phyloP scores from a whole-genome alignment of 2,888 invertebrate genomes.

The Unio pictorum region DNA sequence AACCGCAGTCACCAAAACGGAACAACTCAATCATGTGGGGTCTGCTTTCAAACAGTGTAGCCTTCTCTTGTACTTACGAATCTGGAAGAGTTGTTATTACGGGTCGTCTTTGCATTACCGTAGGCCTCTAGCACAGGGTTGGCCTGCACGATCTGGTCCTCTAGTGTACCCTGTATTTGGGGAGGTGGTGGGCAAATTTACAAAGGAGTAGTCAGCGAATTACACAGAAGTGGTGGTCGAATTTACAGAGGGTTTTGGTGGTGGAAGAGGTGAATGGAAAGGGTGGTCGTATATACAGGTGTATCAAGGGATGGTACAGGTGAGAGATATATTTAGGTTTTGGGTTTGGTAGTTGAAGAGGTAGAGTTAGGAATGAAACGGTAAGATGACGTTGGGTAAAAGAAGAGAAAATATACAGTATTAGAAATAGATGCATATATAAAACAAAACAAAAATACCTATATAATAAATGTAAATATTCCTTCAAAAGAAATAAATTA shows the following conservation, averaged over 20 bases:
- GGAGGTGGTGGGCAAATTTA: background rate
- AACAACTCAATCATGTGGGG: background rate
- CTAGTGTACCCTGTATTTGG: slow-evolving; percentile 74
- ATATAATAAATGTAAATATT: too few species aligned
- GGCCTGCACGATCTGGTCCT: slow-evolving; percentile 99
- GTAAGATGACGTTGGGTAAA: too few species aligned
- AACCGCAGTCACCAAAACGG: too few species aligned
- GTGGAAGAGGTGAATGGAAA: too few species aligned
- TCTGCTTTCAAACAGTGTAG: background rate
- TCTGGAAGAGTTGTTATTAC: slow-evolving; percentile 99
- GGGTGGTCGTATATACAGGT: background rate
- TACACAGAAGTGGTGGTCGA: background rate
- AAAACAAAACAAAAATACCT: too few species aligned
- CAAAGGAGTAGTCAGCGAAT: background rate
- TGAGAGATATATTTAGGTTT: background rate
- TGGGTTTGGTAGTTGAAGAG: too few species aligned
- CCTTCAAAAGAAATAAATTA: too few species aligned
- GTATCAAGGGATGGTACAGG: slow-evolving; percentile 2
- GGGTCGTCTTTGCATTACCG: slow-evolving; percentile 68
- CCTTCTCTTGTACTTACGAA: slow-evolving; percentile 88
- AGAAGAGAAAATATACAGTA: too few species aligned
- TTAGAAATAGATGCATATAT: too few species aligned
- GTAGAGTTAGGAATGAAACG: too few species aligned
- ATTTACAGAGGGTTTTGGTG: too few species aligned
- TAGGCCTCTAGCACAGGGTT: slow-evolving; percentile 77